phyloP scores from a whole-genome alignment of 2,113 vertebrate genomes.

The Shinisaurus crocodilurus region DNA sequence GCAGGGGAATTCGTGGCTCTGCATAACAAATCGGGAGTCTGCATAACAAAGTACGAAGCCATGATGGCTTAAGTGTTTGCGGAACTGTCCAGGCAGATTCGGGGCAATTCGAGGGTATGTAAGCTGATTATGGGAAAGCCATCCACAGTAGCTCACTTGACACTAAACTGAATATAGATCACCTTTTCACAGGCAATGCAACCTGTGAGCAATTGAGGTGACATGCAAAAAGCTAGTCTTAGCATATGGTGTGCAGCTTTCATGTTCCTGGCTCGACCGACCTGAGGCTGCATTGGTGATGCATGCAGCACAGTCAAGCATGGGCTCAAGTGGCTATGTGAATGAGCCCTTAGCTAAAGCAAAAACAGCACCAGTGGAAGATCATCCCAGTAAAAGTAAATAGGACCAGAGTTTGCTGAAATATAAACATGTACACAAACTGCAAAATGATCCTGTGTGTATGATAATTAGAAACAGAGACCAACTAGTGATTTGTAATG shows the following conservation, averaged over 20 bases:
- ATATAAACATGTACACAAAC: neutral
- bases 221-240: too few species aligned
- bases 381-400: neutral
- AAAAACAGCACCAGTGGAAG: neutral
- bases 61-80: too few species aligned
- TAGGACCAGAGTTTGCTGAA: neutral
- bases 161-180: neutral
- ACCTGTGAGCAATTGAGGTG: neutral
- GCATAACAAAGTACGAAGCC: too few species aligned
- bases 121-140: neutral
- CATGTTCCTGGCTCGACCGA: neutral
- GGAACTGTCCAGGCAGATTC: too few species aligned
- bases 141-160: neutral
- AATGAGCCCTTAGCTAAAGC: neutral
- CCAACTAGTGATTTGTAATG: constrained; percentile 19
- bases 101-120: too few species aligned
- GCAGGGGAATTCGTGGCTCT: too few species aligned
- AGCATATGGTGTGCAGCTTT: neutral
- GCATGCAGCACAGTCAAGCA: neutral
- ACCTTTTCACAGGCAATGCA: neutral
- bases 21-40: too few species aligned
- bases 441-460: neutral
- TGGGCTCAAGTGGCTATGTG: neutral
- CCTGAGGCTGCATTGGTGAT: neutral
- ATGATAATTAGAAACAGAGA: neutral